phyloP scores from a whole-genome alignment of 2,888 invertebrate genomes.

The Hartigia nigra region DNA sequence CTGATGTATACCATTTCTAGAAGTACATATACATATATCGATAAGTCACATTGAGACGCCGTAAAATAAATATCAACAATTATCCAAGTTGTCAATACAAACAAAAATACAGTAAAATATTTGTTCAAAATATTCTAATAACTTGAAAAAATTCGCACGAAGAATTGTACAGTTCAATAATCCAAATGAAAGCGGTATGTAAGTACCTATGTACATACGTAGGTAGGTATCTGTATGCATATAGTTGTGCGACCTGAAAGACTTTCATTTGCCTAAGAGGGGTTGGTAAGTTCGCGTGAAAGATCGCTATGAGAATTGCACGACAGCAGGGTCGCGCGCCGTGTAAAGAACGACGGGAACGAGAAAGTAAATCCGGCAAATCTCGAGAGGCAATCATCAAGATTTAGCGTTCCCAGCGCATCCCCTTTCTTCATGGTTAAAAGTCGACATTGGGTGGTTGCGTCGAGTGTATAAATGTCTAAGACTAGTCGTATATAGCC shows the following conservation, averaged over 20 bases:
- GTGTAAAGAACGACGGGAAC: neutral
- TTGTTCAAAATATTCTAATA: neutral
- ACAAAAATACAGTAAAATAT: neutral
- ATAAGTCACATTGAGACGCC: neutral
- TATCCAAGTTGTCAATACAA: neutral
- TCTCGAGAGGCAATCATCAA: conserved; percentile 16
- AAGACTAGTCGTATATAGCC: neutral
- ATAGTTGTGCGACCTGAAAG: neutral
- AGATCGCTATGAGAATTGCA: neutral
- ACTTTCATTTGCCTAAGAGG: neutral
- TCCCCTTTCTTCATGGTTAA: neutral
- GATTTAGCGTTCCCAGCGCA: conserved; percentile 17
- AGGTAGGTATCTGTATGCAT: neutral
- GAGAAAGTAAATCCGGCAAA: conserved; percentile 7
- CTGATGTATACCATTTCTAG: neutral
- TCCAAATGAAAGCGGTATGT: neutral
- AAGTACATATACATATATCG: neutral
- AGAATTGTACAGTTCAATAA: neutral
- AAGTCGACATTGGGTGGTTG: neutral
- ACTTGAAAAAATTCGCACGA: neutral
- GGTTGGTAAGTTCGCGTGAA: neutral
- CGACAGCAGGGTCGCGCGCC: neutral
- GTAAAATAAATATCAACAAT: neutral
- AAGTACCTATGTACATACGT: neutral
- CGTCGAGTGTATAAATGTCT: neutral